phyloP scores from a whole-genome alignment of 2,113 vertebrate genomes.

The Eulemur rufifrons region DNA sequence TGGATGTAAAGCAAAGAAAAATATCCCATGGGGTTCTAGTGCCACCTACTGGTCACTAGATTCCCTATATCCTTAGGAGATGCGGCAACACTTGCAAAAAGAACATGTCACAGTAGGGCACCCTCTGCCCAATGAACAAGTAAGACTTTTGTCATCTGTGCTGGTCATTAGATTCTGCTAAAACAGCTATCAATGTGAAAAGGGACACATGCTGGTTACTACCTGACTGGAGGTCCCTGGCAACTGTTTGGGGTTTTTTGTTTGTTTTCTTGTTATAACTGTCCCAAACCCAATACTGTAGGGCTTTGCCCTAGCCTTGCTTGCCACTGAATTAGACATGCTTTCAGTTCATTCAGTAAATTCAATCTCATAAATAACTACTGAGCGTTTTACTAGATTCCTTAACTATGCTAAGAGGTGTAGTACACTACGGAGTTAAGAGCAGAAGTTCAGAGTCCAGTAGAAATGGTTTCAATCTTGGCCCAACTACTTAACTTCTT shows the following conservation, averaged over 20 bases:
- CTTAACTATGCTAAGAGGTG: neutral
- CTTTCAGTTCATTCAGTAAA: neutral
- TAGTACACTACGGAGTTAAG: neutral
- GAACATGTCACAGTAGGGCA: neutral
- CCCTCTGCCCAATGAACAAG: neutral
- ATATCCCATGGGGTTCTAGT: neutral
- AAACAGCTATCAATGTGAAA: neutral
- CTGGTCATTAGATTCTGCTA: neutral
- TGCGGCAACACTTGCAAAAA: neutral
- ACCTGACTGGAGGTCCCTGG: neutral
- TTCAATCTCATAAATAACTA: neutral
- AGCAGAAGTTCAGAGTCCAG: neutral
- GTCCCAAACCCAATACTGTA: neutral
- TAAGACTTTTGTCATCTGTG: neutral
- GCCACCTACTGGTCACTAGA: conserved; percentile 58
- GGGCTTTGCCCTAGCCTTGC: neutral
- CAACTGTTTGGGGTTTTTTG: neutral
- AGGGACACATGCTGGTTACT: neutral
- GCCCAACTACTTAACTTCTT: neutral
- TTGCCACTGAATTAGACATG: neutral
- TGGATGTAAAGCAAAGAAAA: neutral
- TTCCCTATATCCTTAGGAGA: neutral
- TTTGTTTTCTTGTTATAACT: neutral
- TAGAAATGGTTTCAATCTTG: neutral
- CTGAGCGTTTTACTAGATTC: neutral